Base-by-base conservation (phyloP, 2,797 vertebrate species). In the Prionace glauca region DNA sequence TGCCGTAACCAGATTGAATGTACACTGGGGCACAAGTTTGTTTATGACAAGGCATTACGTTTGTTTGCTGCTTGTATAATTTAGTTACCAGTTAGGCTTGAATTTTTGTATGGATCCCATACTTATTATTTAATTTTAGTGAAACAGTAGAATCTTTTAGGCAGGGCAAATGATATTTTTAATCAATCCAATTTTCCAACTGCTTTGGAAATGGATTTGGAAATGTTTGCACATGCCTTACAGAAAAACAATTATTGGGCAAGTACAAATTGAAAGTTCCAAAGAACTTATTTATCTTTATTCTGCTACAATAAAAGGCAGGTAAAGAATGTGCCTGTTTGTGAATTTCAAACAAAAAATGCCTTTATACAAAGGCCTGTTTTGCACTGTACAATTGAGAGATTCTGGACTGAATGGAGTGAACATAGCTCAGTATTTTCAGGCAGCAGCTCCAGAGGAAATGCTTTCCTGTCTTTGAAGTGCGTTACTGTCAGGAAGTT, bases 401-500 rank as follows among this genome's bases (percentile, higher is more conserved):
- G 45, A 56, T 56, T 56, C 50, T 56, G 50, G 50, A 56, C 5
- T 29, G 45, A 74, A 56, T 56, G 45, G n/a, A n/a, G 71, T 95
- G 93, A 72, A 18, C 26, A 95, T 3, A 50, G 5, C 56, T 16
- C 93, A 92, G 36, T 56, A 60, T 95, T 77, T 56, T 71, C 71
- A 95, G 29, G 71, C 93, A 95, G 1, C 16, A 94, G 24, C 22
- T 94, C 12, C 74, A 93, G n/a, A 96, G 96, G 96, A 96, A 97
- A 96, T 96, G 92, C 96, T 96, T 60, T 95, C 95, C 93, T 50
- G 96, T 95, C 96, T 97, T 97, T 96, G 96, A 97, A 96, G 95
- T 97, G 90, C 1, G 0, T 95, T 96, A 96, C 96, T 96, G 96
- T 96, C 96, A 97, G 96, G 97, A 97, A 97, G 95, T 96, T 95